A percentile compares a stretch with the other conserved stretches of the same genome.
phyloP scores from a whole-genome alignment of 2,888 invertebrate genomes.

The Cyclophora albipunctata region DNA sequence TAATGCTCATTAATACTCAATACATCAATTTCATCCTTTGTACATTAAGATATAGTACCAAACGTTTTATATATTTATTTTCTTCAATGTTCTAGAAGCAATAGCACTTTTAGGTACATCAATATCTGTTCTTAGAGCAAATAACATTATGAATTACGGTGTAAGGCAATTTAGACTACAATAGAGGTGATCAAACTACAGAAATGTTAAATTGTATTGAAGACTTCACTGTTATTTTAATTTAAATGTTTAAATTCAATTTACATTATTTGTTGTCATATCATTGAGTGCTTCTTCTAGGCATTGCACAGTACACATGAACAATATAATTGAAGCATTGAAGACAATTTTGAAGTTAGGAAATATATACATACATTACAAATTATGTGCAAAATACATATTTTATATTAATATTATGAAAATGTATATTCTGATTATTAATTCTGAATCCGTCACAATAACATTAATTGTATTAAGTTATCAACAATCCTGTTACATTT shows the following conservation, averaged over 20 bases:
- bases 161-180: no score
- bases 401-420: neutral
- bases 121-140: conserved; percentile 13
- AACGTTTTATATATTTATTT: conserved; percentile 43
- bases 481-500: conserved; percentile 19
- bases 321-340: no score
- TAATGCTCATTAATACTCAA: conserved; percentile 50
- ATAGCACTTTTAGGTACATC: conserved; percentile 23
- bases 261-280: neutral
- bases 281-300: no score
- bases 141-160: neutral
- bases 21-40: conserved; percentile 64
- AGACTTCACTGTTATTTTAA: conserved; percentile 2
- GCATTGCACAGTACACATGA: neutral
- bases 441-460: neutral
- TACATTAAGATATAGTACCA: conserved; percentile 60
- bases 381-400: conserved; percentile 4
- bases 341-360: conserved; percentile 7
- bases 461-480: conserved; percentile 9
- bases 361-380: conserved; percentile 9
- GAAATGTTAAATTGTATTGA: no score
- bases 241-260: conserved; percentile 6
- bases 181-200: no score
- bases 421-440: neutral
- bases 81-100: conserved; percentile 38